Evolutionary conservation across 2,888 invertebrate genomes (phyloP), one percentile per base, ranked within the genome.

Genomic region (Melipona bicolor): DNA sequence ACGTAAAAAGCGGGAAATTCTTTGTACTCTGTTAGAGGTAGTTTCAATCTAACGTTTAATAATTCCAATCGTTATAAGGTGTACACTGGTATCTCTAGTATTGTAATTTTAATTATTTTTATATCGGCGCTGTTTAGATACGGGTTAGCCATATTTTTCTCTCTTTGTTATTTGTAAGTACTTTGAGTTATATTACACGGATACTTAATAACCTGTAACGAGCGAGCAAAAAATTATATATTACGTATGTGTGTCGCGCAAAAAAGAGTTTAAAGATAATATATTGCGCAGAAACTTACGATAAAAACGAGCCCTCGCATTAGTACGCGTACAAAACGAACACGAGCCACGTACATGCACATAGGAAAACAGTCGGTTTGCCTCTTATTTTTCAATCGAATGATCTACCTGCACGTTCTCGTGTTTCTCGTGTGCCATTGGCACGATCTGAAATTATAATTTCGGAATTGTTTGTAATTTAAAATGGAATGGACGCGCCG

Each of bases 51-150:
- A 17, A 50, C 27, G 36, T 49, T 69, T 21, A 32, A 73, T 62
- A 21, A 84, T 83, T 84, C 74, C 83, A 72, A 59, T 83, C 24
- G 36, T 9, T 43, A 4, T 71, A 70, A 73, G 27, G 15, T 56
- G 72, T 75, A 54, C 24, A 19, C 21, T 19, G 77, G 69, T 79
- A 32, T 32, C 32, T 32, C 32, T 32, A 32, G 32, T 32, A 80
- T 84, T 77, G 85, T 87, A 83, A 88, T 80, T 87, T 87, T 86
- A 84, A 88, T 88, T 91, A 91, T 87, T 91, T 91, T 90, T 88
- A 77, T 89, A 90, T 74, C 65, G 64, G 79, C 81, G 77, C 74
- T 69, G 49, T 71, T 79, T 74, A 75, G 13, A 36, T 71, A 68
- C 76, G 50, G 27, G 54, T 73, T 62, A 67, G 54, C 70, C 71